phyloP scores from a whole-genome alignment of 2,797 vertebrate species.

The Gastrophryne carolinensis region DNA sequence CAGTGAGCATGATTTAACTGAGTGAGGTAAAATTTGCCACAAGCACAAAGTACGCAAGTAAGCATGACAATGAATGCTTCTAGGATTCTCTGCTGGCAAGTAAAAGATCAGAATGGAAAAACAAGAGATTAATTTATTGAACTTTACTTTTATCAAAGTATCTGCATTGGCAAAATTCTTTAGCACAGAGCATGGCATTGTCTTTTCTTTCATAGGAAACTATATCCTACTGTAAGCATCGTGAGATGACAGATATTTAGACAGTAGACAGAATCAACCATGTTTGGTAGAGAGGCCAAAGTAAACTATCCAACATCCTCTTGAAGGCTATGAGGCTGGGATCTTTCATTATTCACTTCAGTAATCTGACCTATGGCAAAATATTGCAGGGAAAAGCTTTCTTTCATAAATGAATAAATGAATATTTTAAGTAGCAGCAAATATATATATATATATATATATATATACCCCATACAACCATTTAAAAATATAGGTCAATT shows the following conservation, averaged over 20 bases:
- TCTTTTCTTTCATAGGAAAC: conserved; percentile 11
- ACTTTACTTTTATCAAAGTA: conserved; percentile 31
- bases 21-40: conserved; percentile 33
- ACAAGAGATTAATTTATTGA: conserved; percentile 37
- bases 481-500: too few species aligned
- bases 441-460: too few species aligned
- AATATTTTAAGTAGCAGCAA: too few species aligned
- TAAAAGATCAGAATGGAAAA: conserved; percentile 23
- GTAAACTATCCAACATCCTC: not conserved
- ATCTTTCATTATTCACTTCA: not conserved
- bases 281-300: not conserved
- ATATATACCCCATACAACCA: too few species aligned
- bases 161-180: conserved; percentile 31
- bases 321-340: not conserved
- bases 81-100: conserved; percentile 26
- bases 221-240: not conserved
- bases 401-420: not conserved
- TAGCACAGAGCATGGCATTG: not conserved
- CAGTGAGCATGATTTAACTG: conserved; percentile 5
- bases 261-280: not conserved
- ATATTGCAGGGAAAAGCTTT: not conserved
- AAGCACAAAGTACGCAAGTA: conserved; percentile 34
- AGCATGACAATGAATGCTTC: conserved; percentile 27
- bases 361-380: not conserved
- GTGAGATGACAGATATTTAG: conserved; percentile 10